phyloP scores from a whole-genome alignment of 2,113 vertebrate genomes.

The Hystrix cristata region DNA sequence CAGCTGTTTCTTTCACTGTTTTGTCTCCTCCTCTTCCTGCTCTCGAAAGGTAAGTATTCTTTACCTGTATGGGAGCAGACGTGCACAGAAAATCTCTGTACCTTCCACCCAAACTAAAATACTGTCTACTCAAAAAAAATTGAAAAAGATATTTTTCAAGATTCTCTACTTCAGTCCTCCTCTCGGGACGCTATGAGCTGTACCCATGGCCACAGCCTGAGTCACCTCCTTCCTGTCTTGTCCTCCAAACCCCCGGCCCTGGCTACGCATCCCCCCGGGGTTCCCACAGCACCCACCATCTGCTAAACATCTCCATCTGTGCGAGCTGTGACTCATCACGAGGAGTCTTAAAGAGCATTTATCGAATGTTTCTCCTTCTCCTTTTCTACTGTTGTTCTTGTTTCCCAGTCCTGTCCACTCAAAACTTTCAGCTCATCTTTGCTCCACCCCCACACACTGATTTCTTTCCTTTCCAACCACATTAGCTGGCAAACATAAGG shows the following conservation, averaged over 20 bases:
- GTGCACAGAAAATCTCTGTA: not conserved
- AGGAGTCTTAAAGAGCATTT: not conserved
- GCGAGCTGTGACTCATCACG: not conserved
- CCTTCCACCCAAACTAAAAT: not conserved
- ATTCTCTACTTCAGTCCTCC: not conserved
- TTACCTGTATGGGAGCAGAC: not conserved
- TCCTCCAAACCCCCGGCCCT: not conserved
- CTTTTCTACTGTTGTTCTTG: conserved; percentile 50
- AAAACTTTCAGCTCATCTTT: conserved; percentile 15
- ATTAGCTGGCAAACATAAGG: not conserved
- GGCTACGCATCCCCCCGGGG: not conserved
- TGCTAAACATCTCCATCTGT: conserved; percentile 20
- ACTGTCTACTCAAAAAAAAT: not conserved
- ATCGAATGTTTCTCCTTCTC: not conserved
- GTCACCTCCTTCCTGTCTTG: not conserved
- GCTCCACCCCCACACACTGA: not conserved
- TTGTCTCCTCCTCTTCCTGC: not conserved
- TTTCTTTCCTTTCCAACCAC: not conserved
- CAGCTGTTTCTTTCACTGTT: not conserved
- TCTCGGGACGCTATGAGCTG: not conserved
- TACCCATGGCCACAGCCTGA: not conserved
- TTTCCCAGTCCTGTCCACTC: conserved; percentile 38
- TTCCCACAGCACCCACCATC: not conserved
- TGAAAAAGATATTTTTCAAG: not conserved
- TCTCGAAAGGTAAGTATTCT: not conserved